These are phyloP conservation scores for Seriola rivoliana DNA, from an alignment of 2,113 vertebrate genomes.

Conservation along the genomic window DNA sequence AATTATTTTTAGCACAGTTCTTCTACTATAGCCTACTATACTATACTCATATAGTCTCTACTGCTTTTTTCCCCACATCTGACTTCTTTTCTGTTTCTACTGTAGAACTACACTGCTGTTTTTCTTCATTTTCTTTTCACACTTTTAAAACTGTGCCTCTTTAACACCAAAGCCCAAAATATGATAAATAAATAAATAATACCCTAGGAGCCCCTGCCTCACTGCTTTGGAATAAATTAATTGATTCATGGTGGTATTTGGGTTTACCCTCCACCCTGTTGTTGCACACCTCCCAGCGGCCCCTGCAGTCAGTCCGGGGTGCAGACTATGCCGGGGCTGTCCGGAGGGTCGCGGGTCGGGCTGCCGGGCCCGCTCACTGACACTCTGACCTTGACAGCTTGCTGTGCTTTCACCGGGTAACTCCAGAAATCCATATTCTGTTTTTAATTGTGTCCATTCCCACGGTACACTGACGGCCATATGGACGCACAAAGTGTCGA, in stretches of 20 bases:
- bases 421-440: slow-evolving; percentile 85
- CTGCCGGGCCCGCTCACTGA: slow-evolving; percentile 68
- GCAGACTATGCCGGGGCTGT: slow-evolving; percentile 12
- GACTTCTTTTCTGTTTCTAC: not conserved
- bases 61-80: not conserved
- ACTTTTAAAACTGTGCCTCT: not conserved
- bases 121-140: no score
- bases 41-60: not conserved
- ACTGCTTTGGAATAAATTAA: not conserved
- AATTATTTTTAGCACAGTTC: not conserved
- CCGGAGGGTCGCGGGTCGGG: slow-evolving; percentile 29
- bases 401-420: slow-evolving; percentile 76
- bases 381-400: slow-evolving; percentile 86
- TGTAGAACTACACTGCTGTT: no score
- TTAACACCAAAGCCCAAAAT: not conserved
- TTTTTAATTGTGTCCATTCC: slow-evolving; percentile 86
- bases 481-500: slow-evolving; percentile 84
- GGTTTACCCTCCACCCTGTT: not conserved
- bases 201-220: not conserved
- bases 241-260: not conserved
- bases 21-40: not conserved
- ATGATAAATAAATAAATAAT: not conserved
- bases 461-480: slow-evolving; percentile 83
- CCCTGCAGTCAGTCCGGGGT: not conserved
- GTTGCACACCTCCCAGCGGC: not conserved